Conservation (phyloP, 2,113 vertebrate genomes). For the Gobio gobio region DNA sequence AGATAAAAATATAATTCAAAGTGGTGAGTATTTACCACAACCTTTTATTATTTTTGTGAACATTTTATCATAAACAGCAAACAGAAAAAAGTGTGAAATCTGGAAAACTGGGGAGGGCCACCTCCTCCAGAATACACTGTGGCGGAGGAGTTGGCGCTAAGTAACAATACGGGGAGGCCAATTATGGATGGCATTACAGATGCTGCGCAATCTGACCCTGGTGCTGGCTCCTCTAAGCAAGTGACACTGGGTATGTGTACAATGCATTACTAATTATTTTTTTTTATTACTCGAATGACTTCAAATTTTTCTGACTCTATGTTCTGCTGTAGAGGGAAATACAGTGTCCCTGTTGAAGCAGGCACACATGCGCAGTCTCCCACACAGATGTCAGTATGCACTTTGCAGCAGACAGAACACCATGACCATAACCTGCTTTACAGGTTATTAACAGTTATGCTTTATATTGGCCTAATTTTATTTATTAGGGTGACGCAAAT, state of each 20-base stretch:
- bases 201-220: background rate
- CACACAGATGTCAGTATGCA: too few species aligned
- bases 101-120: background rate
- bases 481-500: too few species aligned
- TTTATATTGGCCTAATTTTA: too few species aligned
- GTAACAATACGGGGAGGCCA: background rate
- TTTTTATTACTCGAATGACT: background rate
- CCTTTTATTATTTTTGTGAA: too few species aligned
- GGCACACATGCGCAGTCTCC: background rate
- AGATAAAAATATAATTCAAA: too few species aligned
- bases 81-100: background rate
- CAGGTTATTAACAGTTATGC: too few species aligned
- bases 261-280: too few species aligned
- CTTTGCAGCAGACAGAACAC: too few species aligned
- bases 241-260: too few species aligned
- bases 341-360: background rate
- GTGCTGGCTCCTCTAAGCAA: too few species aligned
- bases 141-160: background rate
- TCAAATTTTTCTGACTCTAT: background rate
- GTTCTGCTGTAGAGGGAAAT: background rate
- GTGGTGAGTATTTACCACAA: too few species aligned
- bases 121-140: background rate
- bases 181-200: background rate
- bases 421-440: too few species aligned
- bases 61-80: background rate